Conservation (phyloP, 2,113 vertebrate genomes). For the Dinomys branickii region DNA sequence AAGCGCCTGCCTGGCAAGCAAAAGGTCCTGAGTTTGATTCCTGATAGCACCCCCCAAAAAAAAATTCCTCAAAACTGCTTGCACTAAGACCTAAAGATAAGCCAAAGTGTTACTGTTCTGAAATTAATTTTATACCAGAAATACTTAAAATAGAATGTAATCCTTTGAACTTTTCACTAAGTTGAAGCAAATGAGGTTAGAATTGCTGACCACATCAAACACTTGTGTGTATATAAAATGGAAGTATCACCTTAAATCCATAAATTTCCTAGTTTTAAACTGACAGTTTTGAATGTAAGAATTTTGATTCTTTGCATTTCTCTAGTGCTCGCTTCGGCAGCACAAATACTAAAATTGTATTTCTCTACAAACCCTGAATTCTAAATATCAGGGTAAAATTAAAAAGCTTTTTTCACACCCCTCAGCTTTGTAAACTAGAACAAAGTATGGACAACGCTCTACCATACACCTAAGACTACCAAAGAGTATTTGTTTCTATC, state of each 20-base stretch:
- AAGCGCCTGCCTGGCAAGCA: too few relatives aligned
- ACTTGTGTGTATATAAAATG: background rate
- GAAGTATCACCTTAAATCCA: background rate
- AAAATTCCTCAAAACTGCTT: too few relatives aligned
- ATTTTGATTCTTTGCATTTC: background rate
- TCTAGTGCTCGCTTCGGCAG: too few relatives aligned
- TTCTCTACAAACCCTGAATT: conserved; percentile 19
- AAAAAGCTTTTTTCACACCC: background rate
- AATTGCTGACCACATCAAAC: conserved; percentile 4
- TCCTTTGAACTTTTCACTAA: conserved; percentile 39
- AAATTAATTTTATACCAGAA: conserved; percentile 35
- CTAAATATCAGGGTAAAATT: conserved; percentile 26
- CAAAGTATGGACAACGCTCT: conserved; percentile 25
- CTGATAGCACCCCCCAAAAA: too few relatives aligned
- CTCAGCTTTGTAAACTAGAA: background rate
- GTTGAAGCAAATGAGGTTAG: conserved; percentile 36
- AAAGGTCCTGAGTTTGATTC: too few relatives aligned
- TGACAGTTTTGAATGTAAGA: background rate
- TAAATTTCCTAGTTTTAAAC: conserved; percentile 2
- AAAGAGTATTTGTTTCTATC: background rate
- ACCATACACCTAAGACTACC: background rate
- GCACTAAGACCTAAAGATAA: background rate
- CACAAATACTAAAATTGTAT: too few relatives aligned
- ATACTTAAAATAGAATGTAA: conserved; percentile 29
- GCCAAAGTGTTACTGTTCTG: background rate